Conservation (phyloP, 2,888 invertebrate species). For the Aproaerema taeniolella region DNA sequence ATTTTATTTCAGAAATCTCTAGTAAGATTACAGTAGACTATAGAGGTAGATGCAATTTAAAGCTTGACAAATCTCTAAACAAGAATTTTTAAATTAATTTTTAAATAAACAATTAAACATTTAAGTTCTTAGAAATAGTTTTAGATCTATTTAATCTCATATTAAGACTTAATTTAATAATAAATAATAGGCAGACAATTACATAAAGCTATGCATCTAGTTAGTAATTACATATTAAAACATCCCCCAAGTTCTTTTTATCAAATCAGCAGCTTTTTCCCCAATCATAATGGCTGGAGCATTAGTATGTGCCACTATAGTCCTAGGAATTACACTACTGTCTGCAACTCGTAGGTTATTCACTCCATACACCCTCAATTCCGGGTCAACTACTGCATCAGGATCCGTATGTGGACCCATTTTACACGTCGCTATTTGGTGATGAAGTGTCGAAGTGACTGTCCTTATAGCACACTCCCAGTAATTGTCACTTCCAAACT, state of each 20-base stretch:
- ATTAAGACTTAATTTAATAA: too few relatives aligned
- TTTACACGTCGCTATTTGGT: slow-evolving; percentile 83
- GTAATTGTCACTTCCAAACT: slow-evolving; percentile 78
- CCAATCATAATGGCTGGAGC: slow-evolving; percentile 84
- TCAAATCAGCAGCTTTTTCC: slow-evolving; percentile 83
- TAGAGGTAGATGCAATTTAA: too few relatives aligned
- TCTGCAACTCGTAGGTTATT: slow-evolving; percentile 81
- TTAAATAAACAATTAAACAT: too few relatives aligned
- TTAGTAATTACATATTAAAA: too few relatives aligned
- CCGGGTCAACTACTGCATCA: slow-evolving; percentile 79
- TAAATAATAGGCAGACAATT: too few relatives aligned
- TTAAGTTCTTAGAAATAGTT: too few relatives aligned
- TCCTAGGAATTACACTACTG: slow-evolving; percentile 81
- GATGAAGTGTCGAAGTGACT: slow-evolving; percentile 80
- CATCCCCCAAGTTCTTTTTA: slow-evolving; percentile 67
- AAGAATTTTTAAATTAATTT: too few relatives aligned
- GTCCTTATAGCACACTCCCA: slow-evolving; percentile 82
- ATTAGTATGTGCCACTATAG: slow-evolving; percentile 81
- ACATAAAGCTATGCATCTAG: too few relatives aligned
- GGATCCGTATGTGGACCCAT: slow-evolving; percentile 80
- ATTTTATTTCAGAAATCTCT: too few relatives aligned
- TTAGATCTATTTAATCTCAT: too few relatives aligned
- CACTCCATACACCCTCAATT: slow-evolving; percentile 79
- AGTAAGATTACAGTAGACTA: too few relatives aligned
- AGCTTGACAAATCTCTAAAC: too few relatives aligned